phyloP scores from a whole-genome alignment of 2,113 vertebrate genomes.

The Poeciliopsis prolifica region DNA sequence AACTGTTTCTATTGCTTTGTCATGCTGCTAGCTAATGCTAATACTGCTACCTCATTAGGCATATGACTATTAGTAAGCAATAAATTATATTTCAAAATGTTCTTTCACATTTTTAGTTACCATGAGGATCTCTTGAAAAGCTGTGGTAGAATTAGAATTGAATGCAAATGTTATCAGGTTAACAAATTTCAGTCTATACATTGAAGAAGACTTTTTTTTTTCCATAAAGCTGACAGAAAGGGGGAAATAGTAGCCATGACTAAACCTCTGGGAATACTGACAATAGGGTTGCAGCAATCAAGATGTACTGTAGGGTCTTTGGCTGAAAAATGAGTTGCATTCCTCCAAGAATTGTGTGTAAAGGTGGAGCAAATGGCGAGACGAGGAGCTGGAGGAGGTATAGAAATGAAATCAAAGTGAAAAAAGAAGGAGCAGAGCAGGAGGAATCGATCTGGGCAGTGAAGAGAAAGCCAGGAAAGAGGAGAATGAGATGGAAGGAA shows the following conservation, averaged over 20 bases:
- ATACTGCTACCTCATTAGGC: too few relatives aligned
- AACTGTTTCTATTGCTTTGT: neutral
- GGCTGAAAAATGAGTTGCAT: constrained; percentile 23
- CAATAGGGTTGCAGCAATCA: neutral
- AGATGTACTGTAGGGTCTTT: neutral
- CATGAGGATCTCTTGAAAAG: neutral
- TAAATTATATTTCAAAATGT: too few relatives aligned
- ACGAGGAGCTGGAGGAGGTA: constrained; percentile 29
- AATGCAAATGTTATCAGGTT: neutral
- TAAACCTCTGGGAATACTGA: neutral
- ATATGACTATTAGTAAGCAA: too few relatives aligned
- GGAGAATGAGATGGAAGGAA: constrained; percentile 43
- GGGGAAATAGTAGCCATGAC: neutral
- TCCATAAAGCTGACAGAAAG: neutral
- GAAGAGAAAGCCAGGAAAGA: constrained; percentile 26
- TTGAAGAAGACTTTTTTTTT: neutral
- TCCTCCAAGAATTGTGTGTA: neutral
- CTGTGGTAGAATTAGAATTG: neutral
- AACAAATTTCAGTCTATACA: neutral
- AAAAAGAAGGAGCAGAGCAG: constrained; percentile 6
- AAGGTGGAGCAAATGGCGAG: constrained; percentile 10
- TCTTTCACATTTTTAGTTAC: too few relatives aligned
- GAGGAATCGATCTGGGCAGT: constrained; percentile 38
- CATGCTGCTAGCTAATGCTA: too few relatives aligned
- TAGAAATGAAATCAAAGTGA: constrained; percentile 27